Percentiles rank a stretch among this genome's conserved stretches.
Conservation (phyloP, 2,113 vertebrate genomes). For the Gallinago paraguaiae region DNA sequence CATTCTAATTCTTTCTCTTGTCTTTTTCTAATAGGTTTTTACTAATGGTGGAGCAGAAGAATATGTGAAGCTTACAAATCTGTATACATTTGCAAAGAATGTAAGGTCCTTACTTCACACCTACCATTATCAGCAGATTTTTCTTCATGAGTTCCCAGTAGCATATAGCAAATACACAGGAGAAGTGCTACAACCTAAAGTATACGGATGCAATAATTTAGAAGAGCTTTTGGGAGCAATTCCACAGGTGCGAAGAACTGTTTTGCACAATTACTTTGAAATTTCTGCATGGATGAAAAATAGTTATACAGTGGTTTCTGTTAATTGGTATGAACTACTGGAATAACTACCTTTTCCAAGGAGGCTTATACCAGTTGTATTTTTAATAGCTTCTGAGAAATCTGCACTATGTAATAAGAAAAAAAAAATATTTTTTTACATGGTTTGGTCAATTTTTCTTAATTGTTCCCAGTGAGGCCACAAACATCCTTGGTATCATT, state of each 20-base stretch:
- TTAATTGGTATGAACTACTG: not conserved
- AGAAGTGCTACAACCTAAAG: constrained; percentile 81
- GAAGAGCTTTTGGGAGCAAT: constrained; percentile 92
- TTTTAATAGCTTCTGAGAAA: not conserved
- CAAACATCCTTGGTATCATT: not conserved
- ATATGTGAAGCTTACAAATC: constrained; percentile 86
- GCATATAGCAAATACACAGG: constrained; percentile 92
- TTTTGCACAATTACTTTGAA: not conserved
- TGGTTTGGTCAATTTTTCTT: not conserved
- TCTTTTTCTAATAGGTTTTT: constrained; percentile 77
- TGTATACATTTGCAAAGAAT: constrained; percentile 93
- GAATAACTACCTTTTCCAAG: not conserved
- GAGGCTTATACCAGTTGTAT: not conserved
- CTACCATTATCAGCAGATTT: constrained; percentile 98
- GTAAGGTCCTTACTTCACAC: constrained; percentile 92
- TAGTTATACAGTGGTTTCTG: not conserved
- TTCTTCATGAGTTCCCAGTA: constrained; percentile 88
- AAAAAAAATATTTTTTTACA: not conserved
- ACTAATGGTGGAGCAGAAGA: constrained; percentile 75
- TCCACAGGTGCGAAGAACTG: constrained; percentile 82
- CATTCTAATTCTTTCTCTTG: not conserved
- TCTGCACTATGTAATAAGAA: not conserved
- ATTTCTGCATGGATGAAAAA: not conserved
- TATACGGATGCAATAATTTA: constrained; percentile 83
- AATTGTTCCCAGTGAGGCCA: not conserved